phyloP scores from a whole-genome alignment of 1,140 invertebrate species.

The Zophobas atratus region DNA sequence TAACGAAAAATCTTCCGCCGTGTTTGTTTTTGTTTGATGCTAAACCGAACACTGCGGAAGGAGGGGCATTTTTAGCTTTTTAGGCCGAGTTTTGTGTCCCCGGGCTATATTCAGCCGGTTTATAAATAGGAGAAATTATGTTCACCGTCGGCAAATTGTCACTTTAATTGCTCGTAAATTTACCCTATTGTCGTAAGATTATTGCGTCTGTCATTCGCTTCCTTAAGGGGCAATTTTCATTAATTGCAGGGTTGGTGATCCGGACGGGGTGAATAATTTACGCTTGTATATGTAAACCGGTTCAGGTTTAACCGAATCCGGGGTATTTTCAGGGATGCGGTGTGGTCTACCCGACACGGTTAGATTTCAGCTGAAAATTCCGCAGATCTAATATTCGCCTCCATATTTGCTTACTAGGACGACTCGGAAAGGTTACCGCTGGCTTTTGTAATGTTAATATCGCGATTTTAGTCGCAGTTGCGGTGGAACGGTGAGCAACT shows the following conservation, averaged over 20 bases:
- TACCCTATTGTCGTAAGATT: neutral
- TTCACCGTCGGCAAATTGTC: neutral
- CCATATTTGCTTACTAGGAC: no score
- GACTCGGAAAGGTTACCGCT: no score
- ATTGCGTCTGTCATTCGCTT: neutral
- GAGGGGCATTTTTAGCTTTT: neutral
- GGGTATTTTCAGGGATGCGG: no score
- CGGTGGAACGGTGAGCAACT: no score
- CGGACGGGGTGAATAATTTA: neutral
- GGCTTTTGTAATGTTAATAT: no score
- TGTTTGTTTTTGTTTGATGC: constrained; percentile 5
- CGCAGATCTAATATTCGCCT: no score
- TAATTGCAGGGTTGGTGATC: neutral
- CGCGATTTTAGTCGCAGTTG: no score
- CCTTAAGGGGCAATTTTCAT: neutral
- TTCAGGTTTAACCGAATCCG: neutral
- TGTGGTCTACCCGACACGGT: no score
- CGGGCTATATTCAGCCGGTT: neutral
- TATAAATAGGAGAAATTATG: neutral
- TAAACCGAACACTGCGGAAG: neutral
- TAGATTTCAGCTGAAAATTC: no score
- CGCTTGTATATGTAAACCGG: neutral
- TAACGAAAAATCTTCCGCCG: constrained; percentile 5
- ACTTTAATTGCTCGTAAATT: neutral
- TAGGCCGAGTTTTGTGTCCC: neutral